Evolutionary conservation across 53 echinoderm and acorn worm genomes (phyloP), one percentile per base, ranked within the genome.

Genomic region (Echinometra lucunter): DNA sequence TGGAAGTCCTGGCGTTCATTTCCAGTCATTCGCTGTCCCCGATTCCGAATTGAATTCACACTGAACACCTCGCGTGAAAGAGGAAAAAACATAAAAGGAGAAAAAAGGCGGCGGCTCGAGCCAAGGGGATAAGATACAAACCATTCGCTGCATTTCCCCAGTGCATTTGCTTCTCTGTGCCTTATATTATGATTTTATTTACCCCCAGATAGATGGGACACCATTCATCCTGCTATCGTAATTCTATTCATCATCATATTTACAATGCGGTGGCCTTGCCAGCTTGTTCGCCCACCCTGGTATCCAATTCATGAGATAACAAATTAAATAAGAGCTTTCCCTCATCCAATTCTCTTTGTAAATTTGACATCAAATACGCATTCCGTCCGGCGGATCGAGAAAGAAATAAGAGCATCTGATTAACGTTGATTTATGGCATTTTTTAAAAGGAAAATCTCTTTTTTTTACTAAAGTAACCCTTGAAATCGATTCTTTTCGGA

Each of bases 321-420:
- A 63, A 90, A 90, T 90, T 63, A 90, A 90, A 90, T 90, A 90
- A 90, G 90, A 60, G 90, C 90, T 90, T 90, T 90, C 66, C 60
- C 85, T 85, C 85, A 85, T 85, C 85, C 85, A 85, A 85, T 85
- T 85, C 85, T 85, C 49, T 85, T 85, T 85, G 85, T 30, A 85
- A 85, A 85, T 85, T 85, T 85, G 28, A 85, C 85, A 85, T 85
- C 85, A 85, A 85, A 85, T 85, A 85, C 85, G 49, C 8, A 85
- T 85, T 85, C 85, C 85, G 85, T 45, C 85, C 21, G 15, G 49
- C 49, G n/a, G 45, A 15, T 49, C 12, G 85, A 37, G 28, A 85
- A 17, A 28, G 28, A 16, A 85, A 45, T 12, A 49, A 47, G 30
- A 45, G 28, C 4, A 49, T 49, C 8, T 49, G 45, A 85, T 85